phyloP scores from a whole-genome alignment of 2,888 invertebrate species.

The Limnephilus marmoratus region DNA sequence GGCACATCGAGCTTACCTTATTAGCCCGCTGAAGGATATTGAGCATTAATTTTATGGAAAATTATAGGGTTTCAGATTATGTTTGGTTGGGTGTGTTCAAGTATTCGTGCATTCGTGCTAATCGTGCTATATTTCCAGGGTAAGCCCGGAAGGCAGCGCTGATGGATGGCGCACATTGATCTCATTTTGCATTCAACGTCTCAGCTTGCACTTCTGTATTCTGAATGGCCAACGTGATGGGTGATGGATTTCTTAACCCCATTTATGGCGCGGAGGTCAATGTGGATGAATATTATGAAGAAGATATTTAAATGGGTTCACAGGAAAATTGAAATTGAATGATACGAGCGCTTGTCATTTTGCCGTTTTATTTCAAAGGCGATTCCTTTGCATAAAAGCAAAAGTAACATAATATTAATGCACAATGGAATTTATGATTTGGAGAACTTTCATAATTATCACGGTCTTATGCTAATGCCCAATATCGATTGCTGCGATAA shows the following conservation, averaged over 20 bases:
- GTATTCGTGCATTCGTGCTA: not conserved
- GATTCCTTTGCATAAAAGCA: not conserved
- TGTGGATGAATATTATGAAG: not conserved
- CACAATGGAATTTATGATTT: not conserved
- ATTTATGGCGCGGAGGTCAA: not conserved
- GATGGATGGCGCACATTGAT: not conserved
- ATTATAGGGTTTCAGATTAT: slow-evolving; percentile 2
- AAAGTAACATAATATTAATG: not conserved
- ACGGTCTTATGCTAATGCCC: slow-evolving; percentile 50
- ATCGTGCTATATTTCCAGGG: not conserved
- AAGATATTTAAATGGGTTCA: not conserved
- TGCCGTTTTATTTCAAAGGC: not conserved
- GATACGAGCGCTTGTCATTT: not conserved
- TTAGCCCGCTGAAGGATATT: not conserved
- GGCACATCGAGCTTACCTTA: not conserved
- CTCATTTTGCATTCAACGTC: not conserved
- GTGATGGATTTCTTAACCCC: not conserved
- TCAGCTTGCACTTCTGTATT: not conserved
- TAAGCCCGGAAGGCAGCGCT: not conserved
- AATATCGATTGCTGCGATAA: slow-evolving; percentile 47
- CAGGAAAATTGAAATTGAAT: not conserved
- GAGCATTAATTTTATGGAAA: not conserved
- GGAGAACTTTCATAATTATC: slow-evolving; percentile 37
- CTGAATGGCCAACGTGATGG: not conserved
- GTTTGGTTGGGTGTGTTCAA: not conserved